Conservation (phyloP, 2,113 vertebrate species). For the Tetrax tetrax region DNA sequence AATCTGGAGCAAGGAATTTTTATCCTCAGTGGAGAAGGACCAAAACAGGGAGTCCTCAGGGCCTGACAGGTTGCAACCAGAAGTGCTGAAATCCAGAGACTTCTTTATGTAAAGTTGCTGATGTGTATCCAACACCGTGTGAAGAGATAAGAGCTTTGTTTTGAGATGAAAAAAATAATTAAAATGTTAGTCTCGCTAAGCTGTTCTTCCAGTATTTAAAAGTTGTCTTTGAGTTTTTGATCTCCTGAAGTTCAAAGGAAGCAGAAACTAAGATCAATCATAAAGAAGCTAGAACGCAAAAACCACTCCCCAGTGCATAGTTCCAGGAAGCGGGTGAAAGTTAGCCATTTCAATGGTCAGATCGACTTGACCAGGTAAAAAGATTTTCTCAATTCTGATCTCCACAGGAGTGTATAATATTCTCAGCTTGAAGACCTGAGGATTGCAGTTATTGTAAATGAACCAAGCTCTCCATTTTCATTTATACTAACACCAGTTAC, state of each 20-base stretch:
- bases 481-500: not conserved
- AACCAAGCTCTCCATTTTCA: not conserved
- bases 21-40: not conserved
- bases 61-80: not conserved
- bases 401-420: not conserved
- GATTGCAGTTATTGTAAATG: not conserved
- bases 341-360: not conserved
- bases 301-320: not conserved
- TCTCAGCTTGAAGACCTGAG: not conserved
- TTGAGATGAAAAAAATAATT: not conserved
- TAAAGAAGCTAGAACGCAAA: not conserved
- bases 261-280: not conserved
- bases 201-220: not conserved
- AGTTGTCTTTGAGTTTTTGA: not conserved
- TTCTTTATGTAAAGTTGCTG: not conserved
- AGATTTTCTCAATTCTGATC: not conserved
- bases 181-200: not conserved
- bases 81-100: not conserved
- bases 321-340: not conserved
- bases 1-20: not conserved
- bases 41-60: not conserved
- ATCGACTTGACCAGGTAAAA: not conserved
- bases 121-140: not conserved
- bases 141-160: not conserved
- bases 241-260: not conserved